phyloP scores from a whole-genome alignment of 2,888 invertebrate genomes.

The Oligia latruncula region DNA sequence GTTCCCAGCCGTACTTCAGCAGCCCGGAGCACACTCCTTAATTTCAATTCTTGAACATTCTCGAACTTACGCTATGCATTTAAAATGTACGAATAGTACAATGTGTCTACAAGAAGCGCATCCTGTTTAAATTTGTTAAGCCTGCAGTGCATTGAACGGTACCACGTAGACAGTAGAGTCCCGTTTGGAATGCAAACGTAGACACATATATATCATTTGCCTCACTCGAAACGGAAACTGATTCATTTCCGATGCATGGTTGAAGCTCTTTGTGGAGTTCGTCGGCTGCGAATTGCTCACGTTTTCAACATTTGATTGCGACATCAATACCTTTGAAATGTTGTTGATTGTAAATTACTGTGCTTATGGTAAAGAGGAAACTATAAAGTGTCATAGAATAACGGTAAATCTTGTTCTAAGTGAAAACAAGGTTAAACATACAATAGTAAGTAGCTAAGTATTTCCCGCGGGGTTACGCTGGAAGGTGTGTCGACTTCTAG shows the following conservation, averaged over 20 bases:
- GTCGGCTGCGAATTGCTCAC: constrained; percentile 87
- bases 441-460: constrained; percentile 60
- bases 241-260: constrained; percentile 90
- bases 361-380: constrained; percentile 20
- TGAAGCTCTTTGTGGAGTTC: constrained; percentile 88
- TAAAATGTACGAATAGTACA: constrained; percentile 79
- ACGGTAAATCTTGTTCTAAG: constrained; percentile 15
- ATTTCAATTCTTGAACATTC: constrained; percentile 75
- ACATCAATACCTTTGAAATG: constrained; percentile 82
- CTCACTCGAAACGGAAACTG: constrained; percentile 87
- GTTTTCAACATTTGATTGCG: constrained; percentile 88
- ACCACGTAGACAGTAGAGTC: constrained; percentile 73
- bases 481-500: constrained; percentile 67
- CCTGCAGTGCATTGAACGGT: constrained; percentile 73
- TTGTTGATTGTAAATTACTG: constrained; percentile 69
- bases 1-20: constrained; percentile 62
- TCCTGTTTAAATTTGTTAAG: constrained; percentile 74
- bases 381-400: constrained; percentile 11
- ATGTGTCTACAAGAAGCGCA: constrained; percentile 76
- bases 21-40: constrained; percentile 70
- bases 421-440: constrained; percentile 38
- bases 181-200: constrained; percentile 75
- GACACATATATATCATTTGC: constrained; percentile 85
- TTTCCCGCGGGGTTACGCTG: constrained; percentile 62
- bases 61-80: constrained; percentile 76